phyloP scores from a whole-genome alignment of 2,888 invertebrate species.

The Halictus ligatus region DNA sequence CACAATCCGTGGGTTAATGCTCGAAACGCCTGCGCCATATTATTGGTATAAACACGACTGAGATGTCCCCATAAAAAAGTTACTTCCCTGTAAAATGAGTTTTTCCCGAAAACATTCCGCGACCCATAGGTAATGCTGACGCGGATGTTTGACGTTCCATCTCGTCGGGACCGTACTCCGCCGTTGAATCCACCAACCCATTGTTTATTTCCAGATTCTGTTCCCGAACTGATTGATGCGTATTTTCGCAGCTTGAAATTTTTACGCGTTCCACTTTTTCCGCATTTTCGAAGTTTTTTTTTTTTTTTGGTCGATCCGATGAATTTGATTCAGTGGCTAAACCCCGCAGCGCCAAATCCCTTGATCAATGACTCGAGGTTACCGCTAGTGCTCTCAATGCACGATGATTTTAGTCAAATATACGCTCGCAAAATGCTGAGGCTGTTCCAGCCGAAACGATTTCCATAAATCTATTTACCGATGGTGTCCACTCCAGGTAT shows the following conservation, averaged over 20 bases:
- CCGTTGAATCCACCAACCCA: background rate
- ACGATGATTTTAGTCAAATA: background rate
- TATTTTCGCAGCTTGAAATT: constrained; percentile 10
- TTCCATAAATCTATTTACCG: background rate
- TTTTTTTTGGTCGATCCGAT: background rate
- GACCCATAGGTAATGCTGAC: background rate
- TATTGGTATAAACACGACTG: background rate
- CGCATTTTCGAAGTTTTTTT: background rate
- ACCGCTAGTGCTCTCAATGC: background rate
- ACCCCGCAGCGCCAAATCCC: background rate
- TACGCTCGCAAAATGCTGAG: background rate
- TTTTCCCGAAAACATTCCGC: background rate
- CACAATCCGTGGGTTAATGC: background rate
- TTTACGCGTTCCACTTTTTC: background rate
- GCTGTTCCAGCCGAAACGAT: background rate
- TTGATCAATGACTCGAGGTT: constrained; percentile 9
- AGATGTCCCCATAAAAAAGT: constrained; percentile 2
- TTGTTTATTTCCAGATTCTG: background rate
- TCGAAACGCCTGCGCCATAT: background rate
- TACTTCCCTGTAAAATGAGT: background rate
- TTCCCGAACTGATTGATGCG: background rate
- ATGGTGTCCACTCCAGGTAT: background rate
- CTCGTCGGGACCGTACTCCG: background rate
- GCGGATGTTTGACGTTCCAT: background rate
- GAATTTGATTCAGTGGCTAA: constrained; percentile 3